Evolutionary conservation across 2,113 vertebrate species (phyloP), one percentile per base, ranked within the genome.

Genomic region (Triplophysa rosa): DNA sequence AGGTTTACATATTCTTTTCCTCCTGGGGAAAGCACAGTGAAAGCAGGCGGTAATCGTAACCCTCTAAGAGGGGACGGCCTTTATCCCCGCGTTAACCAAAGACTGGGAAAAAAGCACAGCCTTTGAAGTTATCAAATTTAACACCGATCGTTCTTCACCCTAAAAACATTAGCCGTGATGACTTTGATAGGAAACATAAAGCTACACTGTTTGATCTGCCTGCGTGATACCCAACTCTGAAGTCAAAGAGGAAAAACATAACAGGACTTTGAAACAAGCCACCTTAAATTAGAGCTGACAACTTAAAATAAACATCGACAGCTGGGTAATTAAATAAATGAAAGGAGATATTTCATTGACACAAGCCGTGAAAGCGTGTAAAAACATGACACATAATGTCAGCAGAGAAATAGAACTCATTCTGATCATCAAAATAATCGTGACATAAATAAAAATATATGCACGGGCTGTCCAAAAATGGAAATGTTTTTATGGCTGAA

Each of bases 251-350:
- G 16, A 73, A 33, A 88, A 89, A 89, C 87, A 90, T 89, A 93
- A 91, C 86, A 90, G 86, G 86, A 87, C 87, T 89, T 88, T 91
- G 88, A 89, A 91, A 91, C 86, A 90, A 88, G 87, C 85, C 88
- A 87, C 85, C 88, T 87, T 90, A 91, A 92, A 91, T 91, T 89
- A 91, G 87, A 88, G 85, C 83, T 89, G 92, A 93, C 92, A 91
- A 86, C 88, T 91, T 91, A 89, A 90, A 91, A 91, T 89, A 92
- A 93, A 92, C 89, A 91, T 52, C 82, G 87, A 87, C 85, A 84
- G 90, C 87, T 89, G 88, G 87, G 87, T 91, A 91, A 92, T 92
- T 91, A 90, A 63, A 87, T 89, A 87, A 89, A 91, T 91, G 88
- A 92, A 91, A 92, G 89, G 84, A 89, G 88, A 91, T 89, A 89